phyloP scores from a whole-genome alignment of 2,113 vertebrate species.

The Plestiodon gilberti region DNA sequence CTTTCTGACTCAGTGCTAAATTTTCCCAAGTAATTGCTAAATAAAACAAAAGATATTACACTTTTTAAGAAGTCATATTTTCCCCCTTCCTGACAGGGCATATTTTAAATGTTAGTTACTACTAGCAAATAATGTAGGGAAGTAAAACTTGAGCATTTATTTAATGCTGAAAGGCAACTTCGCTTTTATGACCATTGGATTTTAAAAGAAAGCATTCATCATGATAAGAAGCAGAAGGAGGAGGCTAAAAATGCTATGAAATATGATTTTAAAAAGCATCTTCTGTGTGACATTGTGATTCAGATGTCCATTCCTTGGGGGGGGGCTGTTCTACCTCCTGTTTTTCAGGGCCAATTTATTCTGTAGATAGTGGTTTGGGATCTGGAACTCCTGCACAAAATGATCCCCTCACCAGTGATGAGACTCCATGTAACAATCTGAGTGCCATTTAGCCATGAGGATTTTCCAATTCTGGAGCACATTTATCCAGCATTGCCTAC shows the following conservation, averaged over 20 bases:
- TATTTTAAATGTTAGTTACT: conserved; percentile 71
- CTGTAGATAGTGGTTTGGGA: neutral
- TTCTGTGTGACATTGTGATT: conserved; percentile 50
- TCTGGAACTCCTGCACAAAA: neutral
- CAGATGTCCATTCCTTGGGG: conserved; percentile 54
- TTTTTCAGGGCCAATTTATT: conserved; percentile 49
- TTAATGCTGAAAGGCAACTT: conserved; percentile 64
- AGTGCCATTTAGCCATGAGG: neutral
- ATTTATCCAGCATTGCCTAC: neutral
- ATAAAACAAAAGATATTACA: conserved; percentile 73
- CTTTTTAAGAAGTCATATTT: conserved; percentile 57
- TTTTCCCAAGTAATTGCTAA: conserved; percentile 77
- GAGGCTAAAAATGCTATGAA: conserved; percentile 38
- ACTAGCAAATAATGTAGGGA: conserved; percentile 67
- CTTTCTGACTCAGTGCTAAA: conserved; percentile 76
- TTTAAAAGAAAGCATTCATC: conserved; percentile 63
- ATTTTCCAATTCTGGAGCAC: neutral
- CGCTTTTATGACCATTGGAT: conserved; percentile 58
- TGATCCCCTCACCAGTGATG: too few relatives aligned
- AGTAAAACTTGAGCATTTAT: conserved; percentile 68
- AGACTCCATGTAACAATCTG: neutral
- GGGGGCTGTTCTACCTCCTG: neutral
- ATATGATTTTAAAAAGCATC: conserved; percentile 48
- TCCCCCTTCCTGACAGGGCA: conserved; percentile 53
- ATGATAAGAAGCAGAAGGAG: conserved; percentile 49